These are phyloP conservation scores for Pygocentrus nattereri DNA, from an alignment of 2,797 vertebrate species.

Conservation along the genomic window DNA sequence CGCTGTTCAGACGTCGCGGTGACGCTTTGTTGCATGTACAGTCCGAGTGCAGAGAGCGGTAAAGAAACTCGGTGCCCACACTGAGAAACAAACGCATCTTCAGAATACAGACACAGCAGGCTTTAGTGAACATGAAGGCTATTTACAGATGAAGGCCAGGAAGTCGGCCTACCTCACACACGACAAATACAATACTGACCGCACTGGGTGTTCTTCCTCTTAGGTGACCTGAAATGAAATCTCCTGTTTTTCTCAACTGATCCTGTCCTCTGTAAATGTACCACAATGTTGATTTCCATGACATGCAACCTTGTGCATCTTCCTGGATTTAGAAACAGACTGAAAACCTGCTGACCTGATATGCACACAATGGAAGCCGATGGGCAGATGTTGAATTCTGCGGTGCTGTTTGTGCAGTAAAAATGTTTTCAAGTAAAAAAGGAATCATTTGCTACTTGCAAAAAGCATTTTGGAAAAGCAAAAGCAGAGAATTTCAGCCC, in stretches of 20 bases:
- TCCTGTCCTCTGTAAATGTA: background rate
- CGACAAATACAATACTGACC: conserved; percentile 50
- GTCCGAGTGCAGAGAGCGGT: conserved; percentile 74
- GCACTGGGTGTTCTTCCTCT: background rate
- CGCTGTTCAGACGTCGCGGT: conserved; percentile 71
- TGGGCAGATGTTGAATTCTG: no score
- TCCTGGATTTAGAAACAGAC: background rate
- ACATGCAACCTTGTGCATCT: background rate
- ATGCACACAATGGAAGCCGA: no score
- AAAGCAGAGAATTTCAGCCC: no score
- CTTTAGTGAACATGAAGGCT: conserved; percentile 60
- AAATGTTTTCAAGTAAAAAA: no score
- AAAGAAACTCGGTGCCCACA: conserved; percentile 70
- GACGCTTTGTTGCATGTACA: conserved; percentile 68
- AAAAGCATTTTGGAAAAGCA: no score
- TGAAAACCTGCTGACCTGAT: background rate
- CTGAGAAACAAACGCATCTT: conserved; percentile 61
- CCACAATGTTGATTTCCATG: background rate
- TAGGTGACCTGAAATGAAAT: background rate
- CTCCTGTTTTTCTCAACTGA: background rate
- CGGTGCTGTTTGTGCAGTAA: no score
- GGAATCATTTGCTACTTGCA: no score
- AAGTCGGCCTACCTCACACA: conserved; percentile 20
- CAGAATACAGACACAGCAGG: conserved; percentile 68
- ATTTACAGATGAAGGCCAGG: conserved; percentile 66